Conservation (phyloP, 2,888 invertebrate species). For the Venusia cambrica region DNA sequence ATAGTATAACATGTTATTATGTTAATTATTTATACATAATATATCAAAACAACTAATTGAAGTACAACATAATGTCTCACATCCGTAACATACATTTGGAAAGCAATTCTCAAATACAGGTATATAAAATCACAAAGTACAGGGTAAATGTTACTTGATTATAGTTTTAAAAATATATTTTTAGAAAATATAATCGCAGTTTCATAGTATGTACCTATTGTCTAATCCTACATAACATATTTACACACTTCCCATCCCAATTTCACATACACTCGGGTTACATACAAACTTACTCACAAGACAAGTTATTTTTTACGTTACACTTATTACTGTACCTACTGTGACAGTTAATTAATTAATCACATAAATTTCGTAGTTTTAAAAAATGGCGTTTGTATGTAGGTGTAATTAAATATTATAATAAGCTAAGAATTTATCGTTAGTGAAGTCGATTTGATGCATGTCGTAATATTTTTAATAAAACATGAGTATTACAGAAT, state of each 20-base stretch:
- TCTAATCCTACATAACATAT: conserved; percentile 61
- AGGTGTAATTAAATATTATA: no score
- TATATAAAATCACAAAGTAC: conserved; percentile 22
- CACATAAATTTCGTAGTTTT: no score
- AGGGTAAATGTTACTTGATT: conserved; percentile 28
- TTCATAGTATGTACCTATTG: no score
- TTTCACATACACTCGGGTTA: conserved; percentile 11
- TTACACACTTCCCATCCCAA: conserved; percentile 41
- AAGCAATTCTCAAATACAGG: conserved; percentile 36
- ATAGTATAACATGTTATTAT: conserved; percentile 42
- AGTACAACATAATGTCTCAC: conserved; percentile 58
- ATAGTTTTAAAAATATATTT: conserved; percentile 47
- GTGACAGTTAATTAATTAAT: no score
- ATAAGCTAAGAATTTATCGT: no score
- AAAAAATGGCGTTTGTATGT: no score
- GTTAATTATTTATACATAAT: conserved; percentile 27
- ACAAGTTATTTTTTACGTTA: no score
- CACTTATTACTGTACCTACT: no score
- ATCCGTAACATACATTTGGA: conserved; percentile 53
- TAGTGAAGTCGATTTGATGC: no score
- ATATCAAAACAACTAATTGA: conserved; percentile 18
- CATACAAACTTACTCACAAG: conserved; percentile 11
- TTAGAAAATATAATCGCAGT: conserved; percentile 64
- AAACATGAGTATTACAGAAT: no score
- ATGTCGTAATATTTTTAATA: no score